Evolutionary conservation across 2,113 vertebrate species (phyloP).

Genomic region (Eulemur rufifrons): DNA sequence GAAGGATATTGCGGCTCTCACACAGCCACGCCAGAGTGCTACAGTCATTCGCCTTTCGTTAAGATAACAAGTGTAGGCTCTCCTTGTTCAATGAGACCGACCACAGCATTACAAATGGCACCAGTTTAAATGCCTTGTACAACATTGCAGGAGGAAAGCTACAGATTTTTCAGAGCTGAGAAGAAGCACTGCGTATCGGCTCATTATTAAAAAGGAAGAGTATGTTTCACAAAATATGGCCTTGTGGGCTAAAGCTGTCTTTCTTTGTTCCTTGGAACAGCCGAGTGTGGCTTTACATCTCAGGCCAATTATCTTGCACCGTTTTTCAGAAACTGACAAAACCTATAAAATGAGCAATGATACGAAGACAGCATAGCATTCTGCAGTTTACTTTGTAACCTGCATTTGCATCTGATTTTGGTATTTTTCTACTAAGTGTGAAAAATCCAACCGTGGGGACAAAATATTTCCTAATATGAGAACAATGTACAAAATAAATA

Average conservation of each 20-base stretch:
- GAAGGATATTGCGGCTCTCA: constrained; percentile 46
- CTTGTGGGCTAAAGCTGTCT: constrained; percentile 75
- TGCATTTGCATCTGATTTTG: constrained; percentile 59
- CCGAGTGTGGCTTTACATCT: constrained; percentile 72
- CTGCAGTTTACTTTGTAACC: constrained; percentile 63
- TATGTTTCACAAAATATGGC: constrained; percentile 74
- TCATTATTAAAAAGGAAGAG: constrained; percentile 73
- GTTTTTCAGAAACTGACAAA: constrained; percentile 72
- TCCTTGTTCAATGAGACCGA: neutral
- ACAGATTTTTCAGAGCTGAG: constrained; percentile 23
- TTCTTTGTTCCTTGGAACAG: constrained; percentile 71
- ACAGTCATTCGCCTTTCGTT: neutral
- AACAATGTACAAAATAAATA: constrained; percentile 38
- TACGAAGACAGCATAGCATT: constrained; percentile 22
- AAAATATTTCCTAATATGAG: constrained; percentile 44
- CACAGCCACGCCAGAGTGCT: neutral
- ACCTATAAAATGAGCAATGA: constrained; percentile 46
- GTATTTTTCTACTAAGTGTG: neutral
- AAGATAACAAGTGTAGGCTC: constrained; percentile 36
- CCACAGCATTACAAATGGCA: constrained; percentile 57
- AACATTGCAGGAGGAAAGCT: neutral
- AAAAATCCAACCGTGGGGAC: constrained; percentile 8
- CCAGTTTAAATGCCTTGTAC: constrained; percentile 62
- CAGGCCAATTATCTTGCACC: constrained; percentile 70
- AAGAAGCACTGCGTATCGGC: constrained; percentile 4